Evolutionary conservation across 2,113 vertebrate species (phyloP), one percentile per base, ranked within the genome.

Genomic region (Oostethus manadensis): DNA sequence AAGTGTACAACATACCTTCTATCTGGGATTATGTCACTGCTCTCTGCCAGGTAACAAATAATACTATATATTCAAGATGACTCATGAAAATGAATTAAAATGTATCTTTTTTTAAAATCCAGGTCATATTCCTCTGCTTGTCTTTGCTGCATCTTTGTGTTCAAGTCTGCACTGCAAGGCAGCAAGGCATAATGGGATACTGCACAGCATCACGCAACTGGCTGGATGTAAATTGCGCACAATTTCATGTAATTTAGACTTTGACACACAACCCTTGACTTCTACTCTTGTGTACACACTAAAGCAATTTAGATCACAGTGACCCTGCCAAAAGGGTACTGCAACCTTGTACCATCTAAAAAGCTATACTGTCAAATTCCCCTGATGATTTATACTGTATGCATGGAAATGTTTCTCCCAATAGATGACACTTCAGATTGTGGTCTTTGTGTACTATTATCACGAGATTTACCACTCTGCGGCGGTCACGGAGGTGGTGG

Each of bases 51-150:
- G 90, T 92, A 75, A 79, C 59, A 51, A 9, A 22, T n/a, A n/a
- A 16, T 51, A 45, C 16, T 23, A 44, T 7, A 20, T 20, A 45
- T 1, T 50, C 0, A 51, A 44, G 3, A 47, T 21, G 3, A 7
- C 15, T 11, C 15, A 26, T 57, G 8, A n/a, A 18, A n/a, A 45
- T 58, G 15, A 38, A 6, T 17, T 1, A 23, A 11, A 59, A 35
- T 16, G 16, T 42, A 10, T 21, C 1, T 62, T 57, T 51, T 46
- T 22, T 59, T 14, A 64, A 21, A 21, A 47, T 47, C 22, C 70
- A 94, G 93, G 70, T 92, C 29, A 14, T 87, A 42, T 89, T 91
- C 70, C 80, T 93, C 51, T n/a, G 73, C 5, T 51, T 92, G 26
- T 84, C 66, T 60, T 57, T 92, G 48, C 48, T 83, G 59, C 86